These are phyloP conservation scores for Clunio marinus DNA, from an alignment of 2,888 invertebrate genomes.

Conservation along the genomic window DNA sequence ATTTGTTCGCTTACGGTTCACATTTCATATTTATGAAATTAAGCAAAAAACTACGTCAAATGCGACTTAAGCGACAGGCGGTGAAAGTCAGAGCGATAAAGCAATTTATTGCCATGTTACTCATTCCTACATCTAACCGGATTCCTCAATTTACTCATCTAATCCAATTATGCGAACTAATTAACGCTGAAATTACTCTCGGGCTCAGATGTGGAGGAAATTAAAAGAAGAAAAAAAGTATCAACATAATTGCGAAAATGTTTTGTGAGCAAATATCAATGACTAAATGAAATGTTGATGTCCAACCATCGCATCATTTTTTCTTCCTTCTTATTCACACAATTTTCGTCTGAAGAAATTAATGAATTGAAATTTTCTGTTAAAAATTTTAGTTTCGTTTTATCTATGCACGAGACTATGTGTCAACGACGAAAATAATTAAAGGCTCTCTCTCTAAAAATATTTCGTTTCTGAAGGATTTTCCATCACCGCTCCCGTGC, in stretches of 20 bases:
- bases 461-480: constrained; percentile 1
- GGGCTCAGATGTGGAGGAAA: neutral
- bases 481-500: neutral
- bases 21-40: constrained; percentile 12
- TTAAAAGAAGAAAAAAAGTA: neutral
- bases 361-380: no score
- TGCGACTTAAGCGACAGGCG: neutral
- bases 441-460: constrained; percentile 18
- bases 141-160: neutral
- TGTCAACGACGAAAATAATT: constrained; percentile 16
- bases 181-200: constrained; percentile 6
- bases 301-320: no score
- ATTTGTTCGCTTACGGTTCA: neutral
- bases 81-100: neutral
- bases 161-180: constrained; percentile 21
- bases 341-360: no score
- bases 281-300: neutral
- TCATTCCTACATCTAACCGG: neutral
- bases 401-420: no score
- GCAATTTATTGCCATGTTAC: neutral
- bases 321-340: no score
- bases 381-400: neutral
- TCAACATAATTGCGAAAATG: no score
- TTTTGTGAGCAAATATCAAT: neutral
- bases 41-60: neutral